Conservation (phyloP, 2,113 vertebrate species). For the Channa argus region DNA sequence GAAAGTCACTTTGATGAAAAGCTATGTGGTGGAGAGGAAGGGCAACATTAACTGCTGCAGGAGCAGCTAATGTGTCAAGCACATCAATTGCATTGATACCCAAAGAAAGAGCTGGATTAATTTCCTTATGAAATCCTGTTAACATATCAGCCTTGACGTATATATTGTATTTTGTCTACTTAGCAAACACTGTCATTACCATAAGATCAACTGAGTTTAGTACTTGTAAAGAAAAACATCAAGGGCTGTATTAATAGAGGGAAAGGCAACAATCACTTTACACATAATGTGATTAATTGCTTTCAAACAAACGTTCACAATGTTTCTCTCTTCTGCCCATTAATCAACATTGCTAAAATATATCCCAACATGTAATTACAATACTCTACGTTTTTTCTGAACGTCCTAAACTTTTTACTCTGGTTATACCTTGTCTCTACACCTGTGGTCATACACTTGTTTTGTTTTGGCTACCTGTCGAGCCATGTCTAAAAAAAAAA, state of each 20-base stretch:
- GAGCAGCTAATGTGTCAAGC: constrained; percentile 1
- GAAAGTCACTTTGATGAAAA: background rate
- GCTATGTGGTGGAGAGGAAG: background rate
- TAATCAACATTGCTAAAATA: constrained; percentile 20
- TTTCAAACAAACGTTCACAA: too few relatives aligned
- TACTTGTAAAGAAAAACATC: background rate
- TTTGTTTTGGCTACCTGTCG: constrained; percentile 29
- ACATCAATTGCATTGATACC: background rate
- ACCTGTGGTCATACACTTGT: constrained; percentile 13
- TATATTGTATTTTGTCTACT: background rate
- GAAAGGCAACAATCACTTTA: too few relatives aligned
- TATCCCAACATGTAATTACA: constrained; percentile 16
- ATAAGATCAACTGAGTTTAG: too few relatives aligned
- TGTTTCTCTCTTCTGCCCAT: background rate
- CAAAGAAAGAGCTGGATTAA: constrained; percentile 7
- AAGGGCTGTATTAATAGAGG: too few relatives aligned
- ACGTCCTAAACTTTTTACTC: constrained; percentile 15
- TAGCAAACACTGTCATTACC: background rate
- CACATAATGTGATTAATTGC: too few relatives aligned
- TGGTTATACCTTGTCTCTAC: constrained; percentile 6
- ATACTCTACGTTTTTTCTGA: constrained; percentile 12
- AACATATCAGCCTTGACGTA: background rate
- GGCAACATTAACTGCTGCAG: background rate
- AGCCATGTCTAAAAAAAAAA: constrained; percentile 15
- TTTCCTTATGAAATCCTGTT: background rate